Evolutionary conservation across 1,140 invertebrate species (phyloP), one percentile per base, ranked within the genome.

Genomic region (Penaeus japonicus): DNA sequence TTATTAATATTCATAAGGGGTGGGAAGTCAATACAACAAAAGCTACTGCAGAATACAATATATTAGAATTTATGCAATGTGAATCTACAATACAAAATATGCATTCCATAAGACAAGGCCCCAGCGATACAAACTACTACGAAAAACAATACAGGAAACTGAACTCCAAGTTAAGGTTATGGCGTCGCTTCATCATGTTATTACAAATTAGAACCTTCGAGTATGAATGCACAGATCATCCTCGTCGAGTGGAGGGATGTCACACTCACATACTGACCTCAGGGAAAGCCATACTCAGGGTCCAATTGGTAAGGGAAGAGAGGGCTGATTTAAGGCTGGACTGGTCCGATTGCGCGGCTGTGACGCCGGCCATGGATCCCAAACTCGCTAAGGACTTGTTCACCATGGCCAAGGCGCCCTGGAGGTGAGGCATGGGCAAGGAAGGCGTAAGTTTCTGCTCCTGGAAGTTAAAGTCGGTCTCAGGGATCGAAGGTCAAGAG

Each of bases 271-370:
- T 62, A 88, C 87, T 83, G 47, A 88, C 87, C 65, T 88, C 87
- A 35, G 87, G 87, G 54, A 88, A 88, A 77, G 87, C 87, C 87
- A 88, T 17, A 57, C n/a, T 62, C 77, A 88, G 54, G 81, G 83
- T 88, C 80, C 80, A 88, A 54, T 88, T 88, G 80, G 87, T 84
- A 73, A 88, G 27, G 62, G 53, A 57, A 53, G 80, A 73, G 53
- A 88, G 87, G 80, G 73, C 78, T 10, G 47, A 55, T 15, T 54
- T 24, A n/a, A 88, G 47, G 53, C 57, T 54, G 57, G 80, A 83
- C 80, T 59, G 39, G 53, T 7, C 54, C 20, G 32, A 4, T 22
- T 20, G 65, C 27, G 35, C 5, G 27, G 54, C 20, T 5, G 27
- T 70, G 4, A 20, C 65, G 4, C 47, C 62, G 20, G 32, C 53